Percentiles rank a stretch among this genome's conserved stretches.
Evolutionary conservation across 2,888 invertebrate species (phyloP).

Genomic region (Lottia gigantea): DNA sequence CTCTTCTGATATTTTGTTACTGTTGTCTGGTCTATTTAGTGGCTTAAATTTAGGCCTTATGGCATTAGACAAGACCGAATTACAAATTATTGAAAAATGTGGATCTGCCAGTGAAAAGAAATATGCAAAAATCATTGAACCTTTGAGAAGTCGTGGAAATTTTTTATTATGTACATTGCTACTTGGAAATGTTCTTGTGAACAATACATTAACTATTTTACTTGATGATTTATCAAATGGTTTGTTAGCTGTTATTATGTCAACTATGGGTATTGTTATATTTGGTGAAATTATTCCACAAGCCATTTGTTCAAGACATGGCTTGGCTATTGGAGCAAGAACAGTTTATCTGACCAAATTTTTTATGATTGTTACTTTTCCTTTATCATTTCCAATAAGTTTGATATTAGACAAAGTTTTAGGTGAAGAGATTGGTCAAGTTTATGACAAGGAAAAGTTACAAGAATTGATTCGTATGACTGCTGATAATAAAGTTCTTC

Average conservation of each 20-base stretch:
- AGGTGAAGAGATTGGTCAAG: constrained; percentile 98
- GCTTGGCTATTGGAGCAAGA: constrained; percentile 93
- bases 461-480: constrained; percentile 84
- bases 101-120: constrained; percentile 79
- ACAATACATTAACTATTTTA: constrained; percentile 95
- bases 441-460: constrained; percentile 94
- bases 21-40: constrained; percentile 94
- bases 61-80: constrained; percentile 93
- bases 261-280: constrained; percentile 92
- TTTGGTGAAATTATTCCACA: constrained; percentile 97
- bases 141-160: constrained; percentile 93
- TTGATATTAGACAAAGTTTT: constrained; percentile 84
- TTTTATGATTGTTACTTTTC: constrained; percentile 94
- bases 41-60: constrained; percentile 95
- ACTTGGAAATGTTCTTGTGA: constrained; percentile 90
- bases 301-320: constrained; percentile 94
- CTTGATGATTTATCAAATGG: constrained; percentile 91
- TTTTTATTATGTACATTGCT: constrained; percentile 81
- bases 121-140: constrained; percentile 87
- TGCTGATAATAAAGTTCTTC: constrained; percentile 60
- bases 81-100: constrained; percentile 93
- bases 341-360: constrained; percentile 92
- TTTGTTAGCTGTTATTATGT: constrained; percentile 87
- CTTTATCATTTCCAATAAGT: constrained; percentile 92
- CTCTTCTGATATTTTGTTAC: constrained; percentile 74